These are phyloP conservation scores for Diorhabda sublineata DNA, from an alignment of 1,140 invertebrate genomes.

Conservation along the genomic window DNA sequence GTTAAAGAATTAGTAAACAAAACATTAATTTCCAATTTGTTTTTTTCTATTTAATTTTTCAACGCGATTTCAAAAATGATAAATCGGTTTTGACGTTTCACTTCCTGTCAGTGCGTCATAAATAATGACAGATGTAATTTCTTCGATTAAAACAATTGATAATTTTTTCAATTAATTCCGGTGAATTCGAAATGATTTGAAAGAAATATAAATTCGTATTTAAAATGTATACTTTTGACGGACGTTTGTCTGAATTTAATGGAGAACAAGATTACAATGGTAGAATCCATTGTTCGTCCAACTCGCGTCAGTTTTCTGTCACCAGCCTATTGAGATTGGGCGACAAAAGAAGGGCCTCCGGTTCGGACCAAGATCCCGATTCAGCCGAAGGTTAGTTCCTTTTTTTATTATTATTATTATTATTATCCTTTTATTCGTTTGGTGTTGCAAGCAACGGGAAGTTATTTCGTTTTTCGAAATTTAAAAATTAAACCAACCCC, in stretches of 20 bases:
- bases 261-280: conserved; percentile 19
- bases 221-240: conserved; percentile 28
- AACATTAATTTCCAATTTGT: conserved; percentile 21
- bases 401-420: conserved; percentile 16
- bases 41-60: background rate
- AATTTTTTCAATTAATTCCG: too few species aligned
- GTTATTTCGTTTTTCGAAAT: background rate
- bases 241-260: conserved; percentile 23
- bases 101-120: too few species aligned
- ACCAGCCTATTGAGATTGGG: conserved; percentile 38
- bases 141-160: too few species aligned
- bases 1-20: conserved; percentile 19
- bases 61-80: background rate
- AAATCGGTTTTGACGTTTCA: conserved; percentile 1
- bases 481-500: background rate
- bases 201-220: background rate
- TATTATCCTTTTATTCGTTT: background rate
- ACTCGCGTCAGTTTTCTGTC: conserved; percentile 41
- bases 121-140: too few species aligned
- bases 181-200: background rate
- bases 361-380: conserved; percentile 28
- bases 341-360: conserved; percentile 32
- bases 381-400: conserved; percentile 30
- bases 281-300: conserved; percentile 21
- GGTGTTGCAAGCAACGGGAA: background rate